These are phyloP conservation scores for Meriones psammophilus DNA, from an alignment of 2,797 vertebrate genomes.

Conservation along the genomic window DNA sequence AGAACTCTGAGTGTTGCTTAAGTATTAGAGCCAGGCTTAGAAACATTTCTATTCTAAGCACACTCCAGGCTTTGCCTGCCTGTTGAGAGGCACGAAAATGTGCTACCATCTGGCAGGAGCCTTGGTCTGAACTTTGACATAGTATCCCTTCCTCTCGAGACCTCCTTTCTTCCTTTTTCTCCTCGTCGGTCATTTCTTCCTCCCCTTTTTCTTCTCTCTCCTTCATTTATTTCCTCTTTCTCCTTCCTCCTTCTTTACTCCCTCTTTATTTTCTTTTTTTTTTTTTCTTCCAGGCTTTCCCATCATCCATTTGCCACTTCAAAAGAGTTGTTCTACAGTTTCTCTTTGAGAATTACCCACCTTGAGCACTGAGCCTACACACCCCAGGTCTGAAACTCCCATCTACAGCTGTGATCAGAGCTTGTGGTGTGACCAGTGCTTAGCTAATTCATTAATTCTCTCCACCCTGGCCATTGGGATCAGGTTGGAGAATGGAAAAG, in stretches of 20 bases:
- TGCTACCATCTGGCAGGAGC: not conserved
- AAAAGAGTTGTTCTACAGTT: not conserved
- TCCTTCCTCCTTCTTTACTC: not conserved
- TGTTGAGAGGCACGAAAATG: not conserved
- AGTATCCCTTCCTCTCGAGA: not conserved
- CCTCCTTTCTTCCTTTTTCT: not conserved
- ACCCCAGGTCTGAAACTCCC: not conserved
- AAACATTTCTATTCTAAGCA: constrained; percentile 16
- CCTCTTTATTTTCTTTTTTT: not conserved
- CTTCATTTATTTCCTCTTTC: not conserved
- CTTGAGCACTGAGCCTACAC: not conserved
- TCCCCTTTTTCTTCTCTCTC: too few relatives aligned
- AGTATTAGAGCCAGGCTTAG: not conserved
- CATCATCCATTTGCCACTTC: not conserved
- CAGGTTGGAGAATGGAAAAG: not conserved
- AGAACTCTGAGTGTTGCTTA: not conserved
- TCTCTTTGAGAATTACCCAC: not conserved
- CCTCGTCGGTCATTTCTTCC: not conserved
- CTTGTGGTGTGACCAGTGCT: not conserved
- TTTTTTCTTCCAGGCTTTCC: not conserved
- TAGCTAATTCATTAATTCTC: not conserved
- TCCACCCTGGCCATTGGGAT: not conserved
- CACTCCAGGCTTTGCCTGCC: not conserved
- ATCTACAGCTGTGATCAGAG: not conserved
- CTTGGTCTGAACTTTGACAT: not conserved